Percentiles rank a stretch among this genome's conserved stretches.
Evolutionary conservation across 2,888 invertebrate genomes (phyloP).

Genomic region (Latheticus oryzae): DNA sequence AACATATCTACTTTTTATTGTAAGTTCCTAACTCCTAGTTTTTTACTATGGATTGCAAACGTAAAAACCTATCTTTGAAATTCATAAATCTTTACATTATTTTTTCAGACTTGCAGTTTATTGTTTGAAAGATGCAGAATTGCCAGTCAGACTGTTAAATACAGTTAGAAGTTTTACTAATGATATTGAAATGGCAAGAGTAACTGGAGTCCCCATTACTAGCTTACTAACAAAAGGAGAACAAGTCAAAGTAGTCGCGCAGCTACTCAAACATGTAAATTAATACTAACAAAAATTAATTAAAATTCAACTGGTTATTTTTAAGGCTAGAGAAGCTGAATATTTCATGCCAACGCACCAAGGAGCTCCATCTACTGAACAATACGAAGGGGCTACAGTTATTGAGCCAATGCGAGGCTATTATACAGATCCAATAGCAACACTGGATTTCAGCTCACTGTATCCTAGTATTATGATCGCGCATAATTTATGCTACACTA

Average conservation of each 20-base stretch:
- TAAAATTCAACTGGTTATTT: no score
- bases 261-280: constrained; percentile 87
- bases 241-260: constrained; percentile 98
- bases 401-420: constrained; percentile 98
- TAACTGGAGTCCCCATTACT: constrained; percentile 95
- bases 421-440: constrained; percentile 97
- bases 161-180: constrained; percentile 99
- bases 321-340: constrained; percentile 72
- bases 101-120: constrained; percentile 87
- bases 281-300: no score
- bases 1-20: no score
- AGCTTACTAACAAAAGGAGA: constrained; percentile 96
- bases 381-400: constrained; percentile 99
- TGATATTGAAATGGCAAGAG: constrained; percentile 99
- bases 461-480: constrained; percentile 99
- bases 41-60: no score
- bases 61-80: no score
- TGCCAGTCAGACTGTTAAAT: constrained; percentile 92
- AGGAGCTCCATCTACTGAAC: constrained; percentile 80
- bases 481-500: constrained; percentile 98
- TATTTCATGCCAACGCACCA: constrained; percentile 93
- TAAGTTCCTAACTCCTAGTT: no score
- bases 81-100: no score
- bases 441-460: constrained; percentile 98
- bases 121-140: constrained; percentile 97